A percentile compares a stretch with the other conserved stretches of the same genome.
Evolutionary conservation across 2,888 invertebrate genomes (phyloP).

Genomic region (Luperina testacea): DNA sequence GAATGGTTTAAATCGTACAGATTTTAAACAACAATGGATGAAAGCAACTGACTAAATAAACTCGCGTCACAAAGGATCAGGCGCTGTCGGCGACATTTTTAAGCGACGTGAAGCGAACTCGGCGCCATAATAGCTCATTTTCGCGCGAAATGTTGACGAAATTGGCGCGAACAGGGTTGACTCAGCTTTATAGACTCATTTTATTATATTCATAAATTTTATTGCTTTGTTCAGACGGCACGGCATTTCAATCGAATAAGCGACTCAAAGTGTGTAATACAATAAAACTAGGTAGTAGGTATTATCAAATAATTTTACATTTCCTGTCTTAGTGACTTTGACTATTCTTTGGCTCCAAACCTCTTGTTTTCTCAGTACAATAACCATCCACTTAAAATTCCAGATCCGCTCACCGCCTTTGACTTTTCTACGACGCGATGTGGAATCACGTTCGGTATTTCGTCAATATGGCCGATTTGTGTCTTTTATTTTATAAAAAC

Average conservation of each 20-base stretch:
- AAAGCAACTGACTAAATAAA: conserved; percentile 38
- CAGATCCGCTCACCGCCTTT: conserved; percentile 15
- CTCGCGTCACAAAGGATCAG: conserved; percentile 37
- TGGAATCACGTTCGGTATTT: conserved; percentile 31
- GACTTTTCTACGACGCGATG: conserved; percentile 14
- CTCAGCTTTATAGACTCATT: conserved; percentile 8
- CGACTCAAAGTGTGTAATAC: too few species aligned
- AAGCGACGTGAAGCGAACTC: conserved; percentile 48
- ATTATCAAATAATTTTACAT: neutral
- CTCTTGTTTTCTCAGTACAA: conserved; percentile 1
- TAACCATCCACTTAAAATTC: conserved; percentile 32
- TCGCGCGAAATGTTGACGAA: conserved; percentile 61
- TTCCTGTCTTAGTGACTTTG: too few species aligned
- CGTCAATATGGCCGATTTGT: conserved; percentile 19
- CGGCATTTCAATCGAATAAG: too few species aligned
- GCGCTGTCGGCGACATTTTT: conserved; percentile 52
- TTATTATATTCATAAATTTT: conserved; percentile 14
- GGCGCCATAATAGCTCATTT: conserved; percentile 65
- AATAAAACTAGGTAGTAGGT: too few species aligned
- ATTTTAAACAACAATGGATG: conserved; percentile 30
- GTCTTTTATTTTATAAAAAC: conserved; percentile 23
- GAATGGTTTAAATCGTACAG: conserved; percentile 24
- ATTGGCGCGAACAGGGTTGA: conserved; percentile 60
- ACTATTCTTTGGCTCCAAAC: conserved; percentile 1
- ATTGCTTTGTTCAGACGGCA: neutral